A percentile compares a stretch with the other conserved stretches of the same genome.
Conservation (phyloP, 2,113 vertebrate species). For the Limnothrissa miodon region DNA sequence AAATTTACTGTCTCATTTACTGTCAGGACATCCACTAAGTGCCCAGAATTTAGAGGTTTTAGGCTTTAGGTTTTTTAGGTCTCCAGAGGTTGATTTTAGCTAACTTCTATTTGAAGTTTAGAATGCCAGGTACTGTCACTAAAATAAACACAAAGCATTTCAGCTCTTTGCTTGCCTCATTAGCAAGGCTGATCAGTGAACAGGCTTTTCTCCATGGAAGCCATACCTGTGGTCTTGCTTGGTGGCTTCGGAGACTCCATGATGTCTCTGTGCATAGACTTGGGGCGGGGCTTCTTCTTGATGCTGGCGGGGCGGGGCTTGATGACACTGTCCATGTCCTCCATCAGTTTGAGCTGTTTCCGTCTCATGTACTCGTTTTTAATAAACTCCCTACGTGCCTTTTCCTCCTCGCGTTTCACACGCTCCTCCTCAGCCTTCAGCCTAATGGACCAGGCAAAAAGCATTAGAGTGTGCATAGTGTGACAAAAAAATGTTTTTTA, state of each 20-base stretch:
- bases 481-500: not conserved
- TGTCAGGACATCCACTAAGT: too few relatives aligned
- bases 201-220: not conserved
- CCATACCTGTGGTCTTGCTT: conserved; percentile 79
- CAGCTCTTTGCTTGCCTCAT: not conserved
- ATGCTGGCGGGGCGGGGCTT: conserved; percentile 81
- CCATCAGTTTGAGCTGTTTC: conserved; percentile 93
- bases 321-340: conserved; percentile 90
- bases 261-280: conserved; percentile 91
- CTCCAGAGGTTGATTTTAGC: not conserved
- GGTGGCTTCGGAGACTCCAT: conserved; percentile 83
- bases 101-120: not conserved
- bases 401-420: conserved; percentile 89
- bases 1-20: too few relatives aligned
- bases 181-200: not conserved
- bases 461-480: not conserved
- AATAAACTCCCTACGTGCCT: conserved; percentile 86
- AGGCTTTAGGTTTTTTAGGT: not conserved
- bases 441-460: conserved; percentile 60
- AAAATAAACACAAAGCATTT: not conserved
- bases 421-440: conserved; percentile 92
- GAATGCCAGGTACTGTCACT: not conserved
- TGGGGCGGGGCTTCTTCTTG: conserved; percentile 92
- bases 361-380: conserved; percentile 89
- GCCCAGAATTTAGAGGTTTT: too few relatives aligned